Percentiles rank a stretch among this genome's conserved stretches.
Evolutionary conservation across 2,888 invertebrate genomes (phyloP).

Genomic region (Ligdia adustata): DNA sequence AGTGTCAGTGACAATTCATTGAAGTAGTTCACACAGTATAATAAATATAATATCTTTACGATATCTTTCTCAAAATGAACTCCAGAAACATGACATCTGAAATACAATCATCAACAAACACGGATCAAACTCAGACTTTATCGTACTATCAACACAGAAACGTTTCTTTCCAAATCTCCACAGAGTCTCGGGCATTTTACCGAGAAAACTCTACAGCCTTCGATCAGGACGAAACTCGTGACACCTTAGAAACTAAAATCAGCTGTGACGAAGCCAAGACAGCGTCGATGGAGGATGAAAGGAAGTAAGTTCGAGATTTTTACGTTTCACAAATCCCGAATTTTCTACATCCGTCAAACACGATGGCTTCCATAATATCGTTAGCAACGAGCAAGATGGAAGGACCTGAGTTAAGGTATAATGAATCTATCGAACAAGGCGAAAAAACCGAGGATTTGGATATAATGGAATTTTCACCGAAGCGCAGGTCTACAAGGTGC

Average conservation of each 20-base stretch:
- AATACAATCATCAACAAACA: neutral
- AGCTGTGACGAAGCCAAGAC: neutral
- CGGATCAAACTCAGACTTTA: conserved; percentile 36
- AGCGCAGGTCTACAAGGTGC: conserved; percentile 57
- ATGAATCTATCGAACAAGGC: conserved; percentile 51
- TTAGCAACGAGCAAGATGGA: conserved; percentile 52
- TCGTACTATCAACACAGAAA: conserved; percentile 53
- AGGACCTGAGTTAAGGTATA: conserved; percentile 48
- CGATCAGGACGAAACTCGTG: conserved; percentile 13
- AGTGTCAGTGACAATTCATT: too few species aligned
- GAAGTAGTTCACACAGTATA: too few species aligned
- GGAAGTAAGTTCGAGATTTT: conserved; percentile 36
- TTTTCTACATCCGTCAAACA: conserved; percentile 55
- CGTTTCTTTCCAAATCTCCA: conserved; percentile 14
- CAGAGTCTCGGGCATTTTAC: conserved; percentile 12
- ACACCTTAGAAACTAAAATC: conserved; percentile 14
- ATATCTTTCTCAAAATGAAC: too few species aligned
- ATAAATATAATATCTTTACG: too few species aligned
- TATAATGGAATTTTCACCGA: conserved; percentile 48
- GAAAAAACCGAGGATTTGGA: conserved; percentile 20
- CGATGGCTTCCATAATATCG: conserved; percentile 56
- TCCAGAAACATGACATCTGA: neutral
- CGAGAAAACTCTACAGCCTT: conserved; percentile 16
- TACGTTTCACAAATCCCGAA: conserved; percentile 58
- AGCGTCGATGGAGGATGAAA: neutral